Base-by-base conservation (phyloP, 2,113 vertebrate species). In the Jacana jacana region DNA sequence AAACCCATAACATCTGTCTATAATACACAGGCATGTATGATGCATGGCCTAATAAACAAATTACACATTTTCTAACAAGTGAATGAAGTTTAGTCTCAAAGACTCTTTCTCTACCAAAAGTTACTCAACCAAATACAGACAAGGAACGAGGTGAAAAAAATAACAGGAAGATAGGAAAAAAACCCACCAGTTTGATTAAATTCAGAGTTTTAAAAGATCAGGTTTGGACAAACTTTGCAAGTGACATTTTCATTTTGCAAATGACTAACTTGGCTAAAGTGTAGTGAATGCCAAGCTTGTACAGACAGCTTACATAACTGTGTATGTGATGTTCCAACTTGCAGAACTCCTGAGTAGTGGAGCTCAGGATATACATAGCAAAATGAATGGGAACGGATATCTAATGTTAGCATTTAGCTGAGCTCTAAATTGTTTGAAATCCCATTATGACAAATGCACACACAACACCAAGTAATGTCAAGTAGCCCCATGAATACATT, bases 251-350 rank as follows among this genome's bases (percentile, higher is more conserved):
- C 77, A 75, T 95, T 93, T 86, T 63, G 70, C 33, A 87, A 91
- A 73, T 83, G 12, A 93, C 51, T 86, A 81, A 69, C 58, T 90
- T 83, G 55, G 60, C 37, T 82, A 71, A 86, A 88, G 22, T 22
- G 27, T 22, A n/a, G 31, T 42, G 83, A 92, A 90, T 65, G 54
- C 54, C 80, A 94, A 55, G 60, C 60, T 81, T 69, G 48, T 27
- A 81, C 46, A 93, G 88, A 84, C 76, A 93, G 64, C 77, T 97
- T 96, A 91, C 44, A 37, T 92, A 96, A 97, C 72, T 35, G 22
- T 33, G 1, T 49, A 81, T 84, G 79, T 35, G 76, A 86, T 65
- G 60, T 70, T 69, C 31, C 69, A 92, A 44, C 77, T 84, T 81
- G 33, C 72, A 93, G 65, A 82, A 68, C 42, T 81, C 25, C n/a